Evolutionary conservation across 2,888 invertebrate species (phyloP), one percentile per base, ranked within the genome.

Genomic region (Brachynemurus nebulosus): DNA sequence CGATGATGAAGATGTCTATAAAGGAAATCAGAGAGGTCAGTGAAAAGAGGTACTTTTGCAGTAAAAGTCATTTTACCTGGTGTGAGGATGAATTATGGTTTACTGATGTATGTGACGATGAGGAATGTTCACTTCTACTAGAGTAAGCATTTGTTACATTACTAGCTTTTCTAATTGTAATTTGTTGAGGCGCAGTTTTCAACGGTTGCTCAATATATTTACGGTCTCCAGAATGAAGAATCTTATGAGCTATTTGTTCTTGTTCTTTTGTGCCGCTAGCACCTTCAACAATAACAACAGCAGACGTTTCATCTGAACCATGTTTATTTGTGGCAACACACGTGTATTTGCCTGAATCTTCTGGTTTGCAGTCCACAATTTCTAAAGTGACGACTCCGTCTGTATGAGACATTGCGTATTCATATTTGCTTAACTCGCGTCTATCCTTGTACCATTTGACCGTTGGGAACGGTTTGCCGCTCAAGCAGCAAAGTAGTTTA

Each of bases 331-430:
- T 84, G 14, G 98, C 97, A 25, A 86, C 76, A 65, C 97, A 97
- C 35, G 79, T 78, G 68, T 98, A 99, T 63, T 88, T 91, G 53
- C 98, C 98, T 50, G 93, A 91, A 70, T 99, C 98, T 47, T 84
- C 84, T 1, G 92, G 85, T 57, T 85, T 81, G 62, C 95, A 93
- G 66, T 91, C 90, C 52, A 88, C 77, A 55, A 98, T 93, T 72
- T 99, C 98, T 70, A 98, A 78, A 1, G 95, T 91, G 43, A 95
- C 86, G 37, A 99, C 95, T 54, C 98, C 98, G 64, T 93, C 92
- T 3, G 91, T 78, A 60, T 86, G 81, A 4, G 82, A 76, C 81
- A 93, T 90, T 44, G 88, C 76, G 65, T 89, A 95, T 56, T 93
- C 90, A 60, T 85, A 82, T 63, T 86, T 88, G 45, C 81, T 85